Conservation (phyloP, 2,888 invertebrate genomes). For the Phengaris arion region DNA sequence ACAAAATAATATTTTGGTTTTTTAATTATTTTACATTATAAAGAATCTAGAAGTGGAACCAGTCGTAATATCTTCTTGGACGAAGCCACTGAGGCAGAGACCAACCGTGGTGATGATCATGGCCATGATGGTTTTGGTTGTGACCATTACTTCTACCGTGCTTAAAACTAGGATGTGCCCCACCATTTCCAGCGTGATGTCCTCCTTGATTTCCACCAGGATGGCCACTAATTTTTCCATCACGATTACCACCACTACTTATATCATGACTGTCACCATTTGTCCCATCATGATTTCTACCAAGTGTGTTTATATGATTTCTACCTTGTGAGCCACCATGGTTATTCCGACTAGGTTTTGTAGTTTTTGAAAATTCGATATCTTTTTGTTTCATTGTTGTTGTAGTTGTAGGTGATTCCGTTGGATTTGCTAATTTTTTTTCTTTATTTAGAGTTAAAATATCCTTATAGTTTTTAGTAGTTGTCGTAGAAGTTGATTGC, state of each 20-base stretch:
- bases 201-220: not conserved
- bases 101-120: not conserved
- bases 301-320: not conserved
- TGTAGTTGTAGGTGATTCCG: not conserved
- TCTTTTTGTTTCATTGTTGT: not conserved
- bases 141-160: not conserved
- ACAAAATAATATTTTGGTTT: too few species aligned
- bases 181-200: not conserved
- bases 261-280: too few species aligned
- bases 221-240: not conserved
- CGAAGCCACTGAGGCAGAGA: not conserved
- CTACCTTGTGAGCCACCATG: not conserved
- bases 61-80: conserved; percentile 2
- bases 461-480: not conserved
- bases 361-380: not conserved
- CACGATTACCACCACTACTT: not conserved
- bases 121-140: not conserved
- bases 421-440: not conserved
- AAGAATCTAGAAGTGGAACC: not conserved
- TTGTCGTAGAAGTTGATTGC: not conserved
- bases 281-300: not conserved
- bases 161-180: not conserved
- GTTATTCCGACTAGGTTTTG: not conserved
- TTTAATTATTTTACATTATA: too few species aligned
- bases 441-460: too few species aligned